phyloP scores from a whole-genome alignment of 2,797 vertebrate species.

The Enteromius trimaculatus region DNA sequence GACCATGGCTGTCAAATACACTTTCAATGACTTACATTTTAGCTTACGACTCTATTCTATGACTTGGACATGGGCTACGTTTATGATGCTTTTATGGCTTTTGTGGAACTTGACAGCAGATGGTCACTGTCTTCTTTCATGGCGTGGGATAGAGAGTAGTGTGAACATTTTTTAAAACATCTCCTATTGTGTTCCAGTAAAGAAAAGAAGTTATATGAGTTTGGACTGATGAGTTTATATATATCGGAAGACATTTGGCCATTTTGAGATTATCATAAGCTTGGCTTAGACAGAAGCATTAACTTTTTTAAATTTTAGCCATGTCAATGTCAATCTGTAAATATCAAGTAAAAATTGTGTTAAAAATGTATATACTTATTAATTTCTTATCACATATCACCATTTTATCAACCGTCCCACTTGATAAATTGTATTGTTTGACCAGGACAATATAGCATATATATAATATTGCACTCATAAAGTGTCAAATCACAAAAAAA shows the following conservation, averaged over 20 bases:
- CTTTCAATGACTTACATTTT: neutral
- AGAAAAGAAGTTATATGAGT: neutral
- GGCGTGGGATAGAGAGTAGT: neutral
- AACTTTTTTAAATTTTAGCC: neutral
- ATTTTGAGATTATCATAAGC: neutral
- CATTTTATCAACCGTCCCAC: neutral
- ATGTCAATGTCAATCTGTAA: neutral
- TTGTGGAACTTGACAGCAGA: constrained; percentile 6
- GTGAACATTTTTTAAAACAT: neutral
- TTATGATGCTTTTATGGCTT: constrained; percentile 7
- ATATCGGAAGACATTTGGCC: neutral
- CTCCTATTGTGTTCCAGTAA: neutral
- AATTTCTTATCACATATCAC: neutral
- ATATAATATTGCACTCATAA: neutral
- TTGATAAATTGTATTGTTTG: neutral
- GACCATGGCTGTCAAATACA: neutral
- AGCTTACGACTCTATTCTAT: neutral
- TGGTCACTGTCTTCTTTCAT: neutral
- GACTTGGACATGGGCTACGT: neutral
- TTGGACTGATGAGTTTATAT: neutral
- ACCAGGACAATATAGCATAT: neutral
- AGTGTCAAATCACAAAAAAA: neutral
- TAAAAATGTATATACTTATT: neutral
- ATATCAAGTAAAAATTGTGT: neutral
- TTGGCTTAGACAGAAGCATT: neutral